Conservation (phyloP, 2,113 vertebrate genomes). For the Oxyura jamaicensis region DNA sequence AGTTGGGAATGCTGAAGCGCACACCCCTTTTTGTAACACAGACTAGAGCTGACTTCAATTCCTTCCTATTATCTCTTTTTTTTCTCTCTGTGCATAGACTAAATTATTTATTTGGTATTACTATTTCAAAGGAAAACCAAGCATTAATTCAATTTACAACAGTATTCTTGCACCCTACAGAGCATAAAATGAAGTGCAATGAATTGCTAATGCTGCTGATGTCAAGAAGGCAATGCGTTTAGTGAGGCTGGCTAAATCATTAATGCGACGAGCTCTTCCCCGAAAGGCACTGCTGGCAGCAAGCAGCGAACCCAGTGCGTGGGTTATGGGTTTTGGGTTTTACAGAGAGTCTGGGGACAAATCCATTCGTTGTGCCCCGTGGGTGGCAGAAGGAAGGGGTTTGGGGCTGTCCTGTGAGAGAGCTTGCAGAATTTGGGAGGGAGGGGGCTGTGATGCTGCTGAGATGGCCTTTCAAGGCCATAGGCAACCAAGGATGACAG, state of each 20-base stretch:
- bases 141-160: conserved; percentile 30
- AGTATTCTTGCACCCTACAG: background rate
- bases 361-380: rapidly evolving
- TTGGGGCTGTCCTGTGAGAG: background rate
- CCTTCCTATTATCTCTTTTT: background rate
- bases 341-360: background rate
- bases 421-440: background rate
- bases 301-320: rapidly evolving
- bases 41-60: conserved; percentile 21
- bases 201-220: background rate
- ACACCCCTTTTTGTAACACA: background rate
- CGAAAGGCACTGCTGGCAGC: rapidly evolving
- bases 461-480: rapidly evolving
- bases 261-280: background rate
- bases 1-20: background rate
- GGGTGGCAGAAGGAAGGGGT: rapidly evolving
- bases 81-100: background rate
- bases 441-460: background rate
- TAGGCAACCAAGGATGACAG: background rate
- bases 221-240: background rate
- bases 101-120: conserved; percentile 42
- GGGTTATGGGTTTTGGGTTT: background rate
- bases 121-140: conserved; percentile 4
- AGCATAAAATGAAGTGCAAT: background rate
- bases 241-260: background rate